Evolutionary conservation across 2,797 vertebrate genomes (phyloP), one percentile per base, ranked within the genome.

Genomic region (Sebastes miniatus): DNA sequence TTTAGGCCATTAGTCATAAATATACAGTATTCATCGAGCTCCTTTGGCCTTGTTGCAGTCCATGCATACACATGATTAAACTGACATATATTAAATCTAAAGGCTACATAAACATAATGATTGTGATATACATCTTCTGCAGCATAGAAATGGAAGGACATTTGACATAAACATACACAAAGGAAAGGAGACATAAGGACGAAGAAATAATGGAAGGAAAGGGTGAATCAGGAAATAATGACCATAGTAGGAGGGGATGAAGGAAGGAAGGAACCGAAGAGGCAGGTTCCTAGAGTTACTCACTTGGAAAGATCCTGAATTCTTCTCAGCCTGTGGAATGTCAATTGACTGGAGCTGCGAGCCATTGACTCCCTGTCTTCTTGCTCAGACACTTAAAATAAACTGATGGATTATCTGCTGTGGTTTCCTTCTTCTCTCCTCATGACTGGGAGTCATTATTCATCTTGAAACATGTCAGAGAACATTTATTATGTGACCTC

Each of bases 311-410:
- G 25, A 27, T 31, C 64, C 72, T 64, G 66, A 64, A 57, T 80
- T 77, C 43, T 56, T 79, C 36, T 5, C 59, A 47, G 66, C 27
- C 24, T 31, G 57, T 63, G 81, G 86, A 87, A 81, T 84, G 80
- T 80, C 73, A 67, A 52, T 84, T 65, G 76, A 80, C 84, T 77
- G 57, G 75, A 81, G 47, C 25, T 34, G 13, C 47, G 10, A 73
- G 59, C 43, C 56, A 47, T 36, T 69, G 59, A 57, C 78, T 72
- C 14, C 14, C 29, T 25, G 34, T 34, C 14, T 27, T 47, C 39
- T 22, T 6, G 13, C 58, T 22, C 18, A 77, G 25, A 36, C 39
- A 27, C 65, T 50, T 34, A 24, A 59, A 56, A 56, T 29, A 54
- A 57, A 29, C 34, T 34, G 25, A 31, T 20, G 52, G 57, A 65